These are phyloP conservation scores for Netta rufina DNA, from an alignment of 2,797 vertebrate genomes.

Conservation along the genomic window DNA sequence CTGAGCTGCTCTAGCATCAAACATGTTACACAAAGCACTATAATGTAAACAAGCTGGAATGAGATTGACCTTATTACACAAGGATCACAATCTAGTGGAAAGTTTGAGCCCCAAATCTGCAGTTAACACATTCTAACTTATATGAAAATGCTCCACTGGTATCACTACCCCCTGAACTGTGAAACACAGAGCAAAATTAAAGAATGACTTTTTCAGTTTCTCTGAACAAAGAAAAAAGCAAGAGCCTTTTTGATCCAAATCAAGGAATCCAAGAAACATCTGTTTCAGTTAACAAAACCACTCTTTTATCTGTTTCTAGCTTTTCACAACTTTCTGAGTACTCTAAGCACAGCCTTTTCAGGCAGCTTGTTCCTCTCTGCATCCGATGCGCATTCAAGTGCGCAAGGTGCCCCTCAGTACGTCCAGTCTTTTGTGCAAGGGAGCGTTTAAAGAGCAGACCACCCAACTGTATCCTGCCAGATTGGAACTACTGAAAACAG, in stretches of 20 bases:
- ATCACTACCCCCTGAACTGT: neutral
- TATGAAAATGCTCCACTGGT: neutral
- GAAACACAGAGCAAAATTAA: neutral
- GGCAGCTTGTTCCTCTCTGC: neutral
- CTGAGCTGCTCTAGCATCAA: neutral
- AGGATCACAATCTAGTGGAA: neutral
- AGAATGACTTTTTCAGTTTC: neutral
- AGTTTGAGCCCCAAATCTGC: neutral
- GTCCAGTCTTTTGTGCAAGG: neutral
- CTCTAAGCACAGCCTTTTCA: neutral
- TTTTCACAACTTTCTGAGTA: neutral
- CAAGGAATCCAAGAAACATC: neutral
- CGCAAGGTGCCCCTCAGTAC: neutral
- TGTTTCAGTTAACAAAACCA: neutral
- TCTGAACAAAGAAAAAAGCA: neutral
- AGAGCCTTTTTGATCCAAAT: neutral
- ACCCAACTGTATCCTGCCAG: neutral
- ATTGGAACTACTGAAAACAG: neutral
- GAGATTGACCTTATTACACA: neutral
- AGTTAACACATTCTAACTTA: neutral
- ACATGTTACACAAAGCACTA: neutral
- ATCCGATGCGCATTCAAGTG: neutral
- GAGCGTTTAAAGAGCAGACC: neutral
- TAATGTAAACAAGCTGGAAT: neutral
- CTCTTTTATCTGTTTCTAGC: neutral